A percentile compares a stretch with the other conserved stretches of the same genome.
Evolutionary conservation across 2,888 invertebrate species (phyloP).

Genomic region (Bimastos eiseni): DNA sequence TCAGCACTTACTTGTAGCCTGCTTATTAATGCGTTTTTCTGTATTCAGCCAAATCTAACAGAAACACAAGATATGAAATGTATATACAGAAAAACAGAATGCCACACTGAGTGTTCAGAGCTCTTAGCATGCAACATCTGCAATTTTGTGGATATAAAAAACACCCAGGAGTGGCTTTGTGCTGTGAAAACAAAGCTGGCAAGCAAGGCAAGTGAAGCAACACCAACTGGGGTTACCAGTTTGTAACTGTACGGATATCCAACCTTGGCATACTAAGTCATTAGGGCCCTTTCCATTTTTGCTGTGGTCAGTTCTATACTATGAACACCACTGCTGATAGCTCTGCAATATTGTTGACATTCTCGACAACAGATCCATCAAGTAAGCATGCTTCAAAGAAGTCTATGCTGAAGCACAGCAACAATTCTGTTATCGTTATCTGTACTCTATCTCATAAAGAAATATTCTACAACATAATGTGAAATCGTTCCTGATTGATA

Average conservation of each 20-base stretch:
- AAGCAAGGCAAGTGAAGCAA: neutral
- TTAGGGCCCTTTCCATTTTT: neutral
- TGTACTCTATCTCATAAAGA: too few relatives aligned
- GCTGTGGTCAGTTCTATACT: neutral
- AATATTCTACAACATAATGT: too few relatives aligned
- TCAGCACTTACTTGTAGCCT: neutral
- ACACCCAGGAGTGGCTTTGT: neutral
- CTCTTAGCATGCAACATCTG: neutral
- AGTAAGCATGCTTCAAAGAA: too few relatives aligned
- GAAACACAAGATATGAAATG: neutral
- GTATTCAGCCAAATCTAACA: conserved; percentile 28
- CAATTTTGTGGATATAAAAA: neutral
- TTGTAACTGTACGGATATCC: neutral
- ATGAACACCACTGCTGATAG: neutral
- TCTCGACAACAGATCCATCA: neutral
- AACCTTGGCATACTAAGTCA: neutral
- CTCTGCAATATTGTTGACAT: neutral
- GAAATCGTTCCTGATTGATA: too few relatives aligned
- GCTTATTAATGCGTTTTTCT: conserved; percentile 16
- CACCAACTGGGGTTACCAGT: neutral
- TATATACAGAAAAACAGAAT: neutral
- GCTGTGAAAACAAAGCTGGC: neutral
- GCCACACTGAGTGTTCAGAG: neutral
- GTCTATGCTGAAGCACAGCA: too few relatives aligned
- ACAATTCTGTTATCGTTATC: neutral